phyloP scores from a whole-genome alignment of 2,797 vertebrate species.

The Enteromius trimaculatus region DNA sequence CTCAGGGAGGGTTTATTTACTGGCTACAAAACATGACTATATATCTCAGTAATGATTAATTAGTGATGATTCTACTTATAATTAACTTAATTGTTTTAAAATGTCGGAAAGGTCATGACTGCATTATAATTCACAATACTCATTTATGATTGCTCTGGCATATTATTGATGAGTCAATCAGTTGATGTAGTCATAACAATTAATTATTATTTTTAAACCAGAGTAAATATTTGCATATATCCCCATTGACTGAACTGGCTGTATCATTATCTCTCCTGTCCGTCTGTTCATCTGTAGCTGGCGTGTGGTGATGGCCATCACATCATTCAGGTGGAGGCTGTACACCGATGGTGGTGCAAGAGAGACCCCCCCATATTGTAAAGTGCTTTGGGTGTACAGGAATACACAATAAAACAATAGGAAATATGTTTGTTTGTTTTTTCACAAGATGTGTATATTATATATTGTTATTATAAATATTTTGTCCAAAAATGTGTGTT shows the following conservation, averaged over 20 bases:
- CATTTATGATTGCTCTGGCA: neutral
- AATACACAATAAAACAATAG: no score
- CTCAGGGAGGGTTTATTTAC: neutral
- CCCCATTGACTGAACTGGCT: neutral
- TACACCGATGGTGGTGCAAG: no score
- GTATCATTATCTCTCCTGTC: neutral
- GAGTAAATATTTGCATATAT: neutral
- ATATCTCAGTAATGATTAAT: neutral
- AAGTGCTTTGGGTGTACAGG: no score
- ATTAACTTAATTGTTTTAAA: neutral
- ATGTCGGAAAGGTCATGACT: neutral
- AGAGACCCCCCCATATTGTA: no score
- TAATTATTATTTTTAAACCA: neutral
- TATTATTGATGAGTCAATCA: neutral
- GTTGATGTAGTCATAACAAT: neutral
- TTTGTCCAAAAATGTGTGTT: no score
- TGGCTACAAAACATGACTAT: neutral
- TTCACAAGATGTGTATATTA: no score
- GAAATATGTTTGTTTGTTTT: no score
- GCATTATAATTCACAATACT: neutral
- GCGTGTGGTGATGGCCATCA: neutral
- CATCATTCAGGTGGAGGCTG: no score
- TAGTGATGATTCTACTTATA: neutral
- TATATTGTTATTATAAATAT: no score
- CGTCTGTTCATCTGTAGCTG: neutral